A percentile compares a stretch with the other conserved stretches of the same genome.
These are phyloP conservation scores for Fringilla coelebs DNA, from an alignment of 2,797 vertebrate species.

Conservation along the genomic window DNA sequence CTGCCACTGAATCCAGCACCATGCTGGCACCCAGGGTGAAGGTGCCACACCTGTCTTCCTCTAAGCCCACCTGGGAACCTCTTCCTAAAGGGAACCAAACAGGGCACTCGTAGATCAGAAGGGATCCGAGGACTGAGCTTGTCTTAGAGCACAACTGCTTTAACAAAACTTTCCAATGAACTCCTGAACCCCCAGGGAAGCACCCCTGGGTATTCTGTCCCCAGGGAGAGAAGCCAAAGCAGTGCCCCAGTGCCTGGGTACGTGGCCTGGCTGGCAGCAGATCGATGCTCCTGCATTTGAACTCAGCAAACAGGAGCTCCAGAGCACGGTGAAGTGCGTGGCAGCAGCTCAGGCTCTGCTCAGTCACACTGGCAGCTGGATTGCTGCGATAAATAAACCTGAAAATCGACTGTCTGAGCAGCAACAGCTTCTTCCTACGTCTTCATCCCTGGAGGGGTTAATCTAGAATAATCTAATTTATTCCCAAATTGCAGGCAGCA, in stretches of 20 bases:
- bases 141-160: background rate
- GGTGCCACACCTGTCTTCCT: background rate
- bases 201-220: accelerated
- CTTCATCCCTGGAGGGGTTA: slow-evolving; percentile 26
- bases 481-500: slow-evolving; percentile 11
- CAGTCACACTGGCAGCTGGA: background rate
- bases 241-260: accelerated
- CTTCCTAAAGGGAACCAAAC: background rate
- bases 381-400: slow-evolving; percentile 23
- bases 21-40: background rate
- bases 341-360: background rate
- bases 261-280: background rate
- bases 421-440: background rate
- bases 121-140: background rate
- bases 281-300: background rate
- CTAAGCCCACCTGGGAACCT: background rate
- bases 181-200: background rate
- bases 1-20: background rate
- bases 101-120: accelerated
- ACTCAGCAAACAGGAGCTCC: background rate
- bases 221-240: background rate
- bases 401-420: background rate
- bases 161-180: background rate
- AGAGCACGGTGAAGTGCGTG: background rate
- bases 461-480: slow-evolving; percentile 42